These are phyloP conservation scores for Lepeophtheirus nordmannii DNA, from an alignment of 2,888 invertebrate genomes.

Conservation along the genomic window DNA sequence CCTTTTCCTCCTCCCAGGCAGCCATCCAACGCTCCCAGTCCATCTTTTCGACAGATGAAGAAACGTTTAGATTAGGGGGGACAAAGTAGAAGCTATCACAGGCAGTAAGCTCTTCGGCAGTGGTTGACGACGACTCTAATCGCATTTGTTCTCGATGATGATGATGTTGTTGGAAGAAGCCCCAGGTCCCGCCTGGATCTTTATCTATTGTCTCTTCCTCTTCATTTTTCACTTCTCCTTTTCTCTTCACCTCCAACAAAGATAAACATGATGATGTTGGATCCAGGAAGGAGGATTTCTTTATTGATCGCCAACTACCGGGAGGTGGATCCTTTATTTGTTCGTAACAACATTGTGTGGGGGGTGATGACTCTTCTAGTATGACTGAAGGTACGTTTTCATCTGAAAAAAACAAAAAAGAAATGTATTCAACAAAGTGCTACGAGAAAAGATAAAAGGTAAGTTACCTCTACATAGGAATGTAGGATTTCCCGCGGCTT, in stretches of 20 bases:
- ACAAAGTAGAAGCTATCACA: constrained; percentile 3
- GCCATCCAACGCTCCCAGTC: not conserved
- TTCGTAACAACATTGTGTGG: constrained; percentile 6
- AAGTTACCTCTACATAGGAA: constrained; percentile 21
- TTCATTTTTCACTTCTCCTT: not conserved
- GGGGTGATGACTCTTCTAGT: not conserved
- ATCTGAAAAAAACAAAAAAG: not conserved
- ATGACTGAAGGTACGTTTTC: constrained; percentile 11
- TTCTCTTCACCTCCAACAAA: not conserved
- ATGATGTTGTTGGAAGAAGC: not conserved
- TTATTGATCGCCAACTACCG: constrained; percentile 8
- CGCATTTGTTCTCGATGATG: not conserved
- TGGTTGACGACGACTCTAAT: not conserved
- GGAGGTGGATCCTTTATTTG: constrained; percentile 13
- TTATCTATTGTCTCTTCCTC: not conserved
- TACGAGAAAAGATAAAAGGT: not conserved
- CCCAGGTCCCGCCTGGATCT: constrained; percentile 5
- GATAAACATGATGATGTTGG: constrained; percentile 1
- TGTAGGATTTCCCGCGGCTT: constrained; percentile 19
- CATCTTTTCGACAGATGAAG: not conserved
- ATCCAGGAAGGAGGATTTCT: constrained; percentile 5
- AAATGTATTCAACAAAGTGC: not conserved
- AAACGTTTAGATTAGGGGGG: not conserved
- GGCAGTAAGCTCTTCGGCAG: constrained; percentile 8
- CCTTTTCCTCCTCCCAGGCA: not conserved